Evolutionary conservation across 2,113 vertebrate species (phyloP), one percentile per base, ranked within the genome.

Genomic region (Tupaia tana): DNA sequence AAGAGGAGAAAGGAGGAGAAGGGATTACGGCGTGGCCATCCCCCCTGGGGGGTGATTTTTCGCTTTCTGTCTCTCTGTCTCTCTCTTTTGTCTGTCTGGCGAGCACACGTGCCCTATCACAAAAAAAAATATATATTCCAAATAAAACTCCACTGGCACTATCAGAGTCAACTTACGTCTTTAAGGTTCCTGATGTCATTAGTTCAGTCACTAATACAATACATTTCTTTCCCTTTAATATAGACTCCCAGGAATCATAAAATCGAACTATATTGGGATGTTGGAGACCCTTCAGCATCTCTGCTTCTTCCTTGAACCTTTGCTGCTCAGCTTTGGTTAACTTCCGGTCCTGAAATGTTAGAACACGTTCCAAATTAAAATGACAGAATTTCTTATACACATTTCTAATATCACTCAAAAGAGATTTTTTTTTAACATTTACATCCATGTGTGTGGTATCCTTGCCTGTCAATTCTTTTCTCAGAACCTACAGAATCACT

Each of bases 241-340:
- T 98, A 25, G 99, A 99, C 95, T 99, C 99, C 99, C 99, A 99
- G 15, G 99, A 99, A 96, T 99, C 99, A 75, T 99, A 99, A 97
- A 99, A 99, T 78, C 99, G 99, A 94, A 99, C 99, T 7, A 99
- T 99, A 98, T 99, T 99, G 71, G 99, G 99, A 92, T 99, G 99
- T 95, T 99, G 99, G 79, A 99, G 98, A 9, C 99, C 99, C 89
- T 99, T 99, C 71, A 99, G 96, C 99, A 99, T 99, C 97, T 99
- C 99, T 0, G 99, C 99, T 97, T 99, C 99, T 96, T 99, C 99
- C 96, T 99, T 99, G 97, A 99, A 99, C 14, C 99, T 98, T 56
- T 99, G 99, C 93, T 99, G 99, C 96, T 99, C 99, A 9, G 97
- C 98, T 97, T 99, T 99, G 98, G 99, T 99, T 98, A 99, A 97